These are phyloP conservation scores for Oegoconia quadripuncta DNA, from an alignment of 2,888 invertebrate species.

Conservation along the genomic window DNA sequence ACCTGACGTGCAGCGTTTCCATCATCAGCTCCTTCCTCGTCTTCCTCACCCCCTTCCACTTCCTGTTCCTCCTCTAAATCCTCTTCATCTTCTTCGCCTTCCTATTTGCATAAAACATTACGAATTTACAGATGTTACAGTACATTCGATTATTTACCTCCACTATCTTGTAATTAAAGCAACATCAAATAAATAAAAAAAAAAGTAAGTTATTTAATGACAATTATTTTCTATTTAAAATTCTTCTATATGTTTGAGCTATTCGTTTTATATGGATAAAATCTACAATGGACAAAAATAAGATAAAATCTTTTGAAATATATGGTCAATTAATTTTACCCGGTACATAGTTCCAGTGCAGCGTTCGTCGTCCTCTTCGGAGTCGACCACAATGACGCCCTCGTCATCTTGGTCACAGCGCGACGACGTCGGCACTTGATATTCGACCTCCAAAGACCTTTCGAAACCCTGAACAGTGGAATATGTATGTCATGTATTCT, in stretches of 20 bases:
- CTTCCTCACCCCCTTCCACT: conserved; percentile 62
- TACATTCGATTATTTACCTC: too few species aligned
- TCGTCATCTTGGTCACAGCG: conserved; percentile 93
- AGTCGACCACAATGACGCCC: conserved; percentile 87
- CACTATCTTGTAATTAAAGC: too few species aligned
- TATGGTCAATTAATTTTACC: too few species aligned
- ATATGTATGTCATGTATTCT: too few species aligned
- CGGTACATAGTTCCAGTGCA: conserved; percentile 79
- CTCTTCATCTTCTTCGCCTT: conserved; percentile 77
- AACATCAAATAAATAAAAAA: too few species aligned
- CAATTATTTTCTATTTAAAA: too few species aligned
- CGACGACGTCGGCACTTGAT: conserved; percentile 92
- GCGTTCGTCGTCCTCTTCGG: conserved; percentile 86
- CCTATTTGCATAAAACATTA: conserved; percentile 37
- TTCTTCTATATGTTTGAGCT: too few species aligned
- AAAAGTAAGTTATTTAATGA: too few species aligned
- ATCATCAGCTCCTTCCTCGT: conserved; percentile 60
- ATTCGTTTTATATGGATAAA: too few species aligned
- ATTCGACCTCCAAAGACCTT: conserved; percentile 85
- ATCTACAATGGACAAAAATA: too few species aligned
- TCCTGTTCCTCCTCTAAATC: conserved; percentile 76
- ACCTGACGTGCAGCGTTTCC: conserved; percentile 52
- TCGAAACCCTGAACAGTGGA: conserved; percentile 67
- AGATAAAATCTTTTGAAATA: too few species aligned
- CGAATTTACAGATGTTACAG: not conserved